Base-by-base conservation (phyloP, 2,888 invertebrate species). In the Netelia melanura region DNA sequence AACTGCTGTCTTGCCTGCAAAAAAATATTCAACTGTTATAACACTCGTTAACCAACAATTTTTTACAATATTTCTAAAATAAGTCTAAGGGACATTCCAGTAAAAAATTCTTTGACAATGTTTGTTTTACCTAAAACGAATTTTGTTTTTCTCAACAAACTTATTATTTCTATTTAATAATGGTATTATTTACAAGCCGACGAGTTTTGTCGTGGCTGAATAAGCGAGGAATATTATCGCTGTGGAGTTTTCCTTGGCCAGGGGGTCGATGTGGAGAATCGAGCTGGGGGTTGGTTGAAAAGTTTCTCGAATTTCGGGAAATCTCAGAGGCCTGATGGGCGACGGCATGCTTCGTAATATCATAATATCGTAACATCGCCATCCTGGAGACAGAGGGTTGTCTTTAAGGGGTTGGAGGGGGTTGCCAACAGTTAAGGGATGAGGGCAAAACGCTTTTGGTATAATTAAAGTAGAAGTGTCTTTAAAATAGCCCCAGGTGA, bases 391-490 rank as follows among this genome's bases (percentile, higher is more conserved):
- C 58, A 58, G 21, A 21, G 58, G 87, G 87, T 89, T 88, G 88
- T 89, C 38, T 38, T 38, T 38, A 38, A 38, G 38, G 38, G 38
- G 38, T 38, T 38, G 38, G 38, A 56, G 70, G 56, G 23, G 25
- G 38, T 58, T 23, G 75, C 82, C 58, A 23, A 74, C 10, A 58
- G 10, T 17, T 10, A 38, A 44, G 43, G 43, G 43, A n/a, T 14
- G 23, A 62, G 58, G 21, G 10, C 74, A 76, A 68, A 82, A 72
- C 68, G 76, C 75, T 86, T 90, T 90, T 86, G 88, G 89, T 90
- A 91, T 92, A 93, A 93, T 93, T 93, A 93, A 93, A 92, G 91
- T 91, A 86, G 89, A 93, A 92, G 90, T 90, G 90, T 91, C 92
- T 92, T 92, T 91, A 91, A 92, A 92, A 92, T 90, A 91, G 92